Evolutionary conservation across 2,888 invertebrate genomes (phyloP), one percentile per base, ranked within the genome.

Genomic region (Pristionchus mayeri): DNA sequence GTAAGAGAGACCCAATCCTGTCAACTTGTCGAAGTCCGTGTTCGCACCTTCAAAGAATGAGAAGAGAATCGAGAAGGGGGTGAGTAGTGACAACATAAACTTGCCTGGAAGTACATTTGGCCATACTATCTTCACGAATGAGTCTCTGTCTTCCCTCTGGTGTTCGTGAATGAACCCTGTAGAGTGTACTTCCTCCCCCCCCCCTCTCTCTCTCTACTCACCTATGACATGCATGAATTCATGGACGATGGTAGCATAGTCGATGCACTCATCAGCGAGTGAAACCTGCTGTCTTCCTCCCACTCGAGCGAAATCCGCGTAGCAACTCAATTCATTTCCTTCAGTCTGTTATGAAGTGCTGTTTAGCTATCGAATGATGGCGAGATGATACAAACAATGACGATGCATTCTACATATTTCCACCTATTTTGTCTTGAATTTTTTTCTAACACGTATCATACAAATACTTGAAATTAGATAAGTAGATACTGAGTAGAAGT

Each of bases 251-350:
- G 95, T 95, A 11, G 96, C 93, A 80, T 93, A 93, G 52, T 91
- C 91, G 52, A 93, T 91, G 86, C 94, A 94, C 80, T 93, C 93
- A 60, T 92, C 90, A 9, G 92, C 91, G 44, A 96, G 93, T 0
- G 95, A 95, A 0, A 96, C 94, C 21, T 95, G 94, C 93, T 96
- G 96, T 7, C 95, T 94, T 0, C 96, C 96, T 0, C 96, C 96
- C 63, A 94, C 94, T 89, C 95, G 94, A 0, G 96, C 96, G 16
- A 96, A 95, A 90, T 95, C 95, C 0, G 96, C 96, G 95, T 95
- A 96, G 92, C 96, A 96, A 21, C 96, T 92, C n/a, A n/a, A n/a
- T n/a, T n/a, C n/a, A n/a, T n/a, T n/a, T n/a, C n/a, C n/a, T n/a
- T n/a, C n/a, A n/a, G n/a, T n/a, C n/a, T n/a, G n/a, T n/a, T n/a